A percentile compares a stretch with the other conserved stretches of the same genome.
Conservation (phyloP, 2,113 vertebrate genomes). For the Scytalopus superciliaris region DNA sequence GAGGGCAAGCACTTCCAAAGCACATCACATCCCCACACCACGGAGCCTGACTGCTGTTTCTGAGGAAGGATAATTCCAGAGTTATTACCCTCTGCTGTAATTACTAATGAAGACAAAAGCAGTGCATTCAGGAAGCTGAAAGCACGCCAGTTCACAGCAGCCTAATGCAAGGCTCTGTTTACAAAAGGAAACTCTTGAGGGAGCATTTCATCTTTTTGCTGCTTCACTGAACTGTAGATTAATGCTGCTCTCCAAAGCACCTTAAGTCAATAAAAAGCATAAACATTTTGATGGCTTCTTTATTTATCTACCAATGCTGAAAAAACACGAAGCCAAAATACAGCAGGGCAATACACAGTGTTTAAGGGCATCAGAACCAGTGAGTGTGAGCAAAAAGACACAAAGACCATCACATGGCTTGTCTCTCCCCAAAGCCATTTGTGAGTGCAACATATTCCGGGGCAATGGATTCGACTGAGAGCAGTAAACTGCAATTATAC, state of each 20-base stretch:
- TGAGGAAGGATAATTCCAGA: not conserved
- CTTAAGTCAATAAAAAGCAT: conserved; percentile 26
- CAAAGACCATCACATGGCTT: not conserved
- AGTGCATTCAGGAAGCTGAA: conserved; percentile 13
- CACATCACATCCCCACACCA: not conserved
- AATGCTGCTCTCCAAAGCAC: conserved; percentile 31
- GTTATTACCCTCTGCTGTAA: conserved; percentile 35
- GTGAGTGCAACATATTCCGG: not conserved
- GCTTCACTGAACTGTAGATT: conserved; percentile 59
- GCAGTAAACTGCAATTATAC: not conserved
- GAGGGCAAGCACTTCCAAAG: not conserved
- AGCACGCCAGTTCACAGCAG: conserved; percentile 23
- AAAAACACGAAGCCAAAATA: not conserved
- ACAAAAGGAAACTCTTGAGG: conserved; percentile 28
- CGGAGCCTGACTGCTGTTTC: not conserved
- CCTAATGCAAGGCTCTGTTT: conserved; percentile 16
- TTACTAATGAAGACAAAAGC: conserved; percentile 39
- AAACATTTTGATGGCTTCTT: conserved; percentile 4
- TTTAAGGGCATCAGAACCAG: not conserved
- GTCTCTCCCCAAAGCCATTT: not conserved
- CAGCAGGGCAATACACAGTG: not conserved
- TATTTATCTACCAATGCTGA: not conserved
- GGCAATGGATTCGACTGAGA: not conserved
- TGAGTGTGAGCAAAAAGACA: not conserved
- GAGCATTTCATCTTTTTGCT: conserved; percentile 46